Conservation (phyloP, 2,113 vertebrate species). For the Saguinus midas region DNA sequence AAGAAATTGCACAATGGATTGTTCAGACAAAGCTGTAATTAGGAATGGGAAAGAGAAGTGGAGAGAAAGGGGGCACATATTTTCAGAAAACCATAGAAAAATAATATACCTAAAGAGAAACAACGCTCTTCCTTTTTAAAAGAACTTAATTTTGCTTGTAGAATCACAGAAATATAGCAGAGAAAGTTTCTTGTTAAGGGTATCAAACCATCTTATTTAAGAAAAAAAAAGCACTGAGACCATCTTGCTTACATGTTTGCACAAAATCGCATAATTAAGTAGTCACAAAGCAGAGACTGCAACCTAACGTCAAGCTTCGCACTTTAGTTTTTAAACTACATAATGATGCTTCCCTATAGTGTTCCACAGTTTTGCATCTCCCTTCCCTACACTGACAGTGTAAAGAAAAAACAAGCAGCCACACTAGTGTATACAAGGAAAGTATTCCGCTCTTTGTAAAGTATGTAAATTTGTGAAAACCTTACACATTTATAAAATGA, state of each 20-base stretch:
- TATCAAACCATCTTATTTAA: background rate
- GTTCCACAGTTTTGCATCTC: background rate
- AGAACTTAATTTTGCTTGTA: conserved; percentile 25
- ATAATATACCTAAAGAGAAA: background rate
- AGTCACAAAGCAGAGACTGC: background rate
- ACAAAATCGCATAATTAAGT: background rate
- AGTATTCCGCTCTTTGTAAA: background rate
- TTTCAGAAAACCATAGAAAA: background rate
- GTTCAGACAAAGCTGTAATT: background rate
- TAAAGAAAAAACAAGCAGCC: background rate
- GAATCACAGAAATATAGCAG: background rate
- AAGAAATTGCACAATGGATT: background rate
- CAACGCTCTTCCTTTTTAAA: background rate
- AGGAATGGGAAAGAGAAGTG: rapidly evolving
- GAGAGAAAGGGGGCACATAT: background rate
- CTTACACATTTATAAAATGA: background rate
- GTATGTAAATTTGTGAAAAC: background rate
- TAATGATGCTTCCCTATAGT: background rate
- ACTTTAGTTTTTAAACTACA: background rate
- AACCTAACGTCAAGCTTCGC: background rate
- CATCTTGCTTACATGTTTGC: background rate
- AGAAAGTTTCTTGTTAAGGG: background rate
- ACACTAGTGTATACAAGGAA: background rate
- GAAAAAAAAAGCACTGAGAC: background rate
- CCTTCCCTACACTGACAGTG: background rate